Conservation (phyloP, 2,113 vertebrate species). For the Marcusenius ussheri region DNA sequence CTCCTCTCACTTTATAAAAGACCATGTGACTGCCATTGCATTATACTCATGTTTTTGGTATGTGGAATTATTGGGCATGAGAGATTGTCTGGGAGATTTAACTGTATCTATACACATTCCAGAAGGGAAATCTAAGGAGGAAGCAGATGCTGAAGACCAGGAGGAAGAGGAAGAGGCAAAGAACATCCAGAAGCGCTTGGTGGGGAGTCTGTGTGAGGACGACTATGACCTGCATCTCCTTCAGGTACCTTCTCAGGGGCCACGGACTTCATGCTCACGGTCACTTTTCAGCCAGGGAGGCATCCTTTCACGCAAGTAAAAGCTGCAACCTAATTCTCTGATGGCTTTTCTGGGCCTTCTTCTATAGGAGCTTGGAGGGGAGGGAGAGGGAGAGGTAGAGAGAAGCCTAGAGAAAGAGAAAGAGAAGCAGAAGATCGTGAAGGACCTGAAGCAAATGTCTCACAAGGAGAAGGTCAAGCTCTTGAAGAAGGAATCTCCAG, state of each 20-base stretch:
- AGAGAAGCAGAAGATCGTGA: conserved; percentile 67
- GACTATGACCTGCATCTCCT: conserved; percentile 83
- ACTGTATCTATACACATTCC: background rate
- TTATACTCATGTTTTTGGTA: background rate
- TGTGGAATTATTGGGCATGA: background rate
- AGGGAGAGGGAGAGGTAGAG: conserved; percentile 39
- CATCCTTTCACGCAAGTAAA: background rate
- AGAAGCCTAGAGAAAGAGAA: conserved; percentile 47
- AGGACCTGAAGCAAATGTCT: conserved; percentile 79
- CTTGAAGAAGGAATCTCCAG: conserved; percentile 86
- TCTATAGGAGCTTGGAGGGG: conserved; percentile 56
- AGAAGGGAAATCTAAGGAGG: conserved; percentile 66
- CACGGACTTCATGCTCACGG: background rate
- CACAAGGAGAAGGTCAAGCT: conserved; percentile 86
- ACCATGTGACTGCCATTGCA: background rate
- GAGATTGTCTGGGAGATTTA: background rate
- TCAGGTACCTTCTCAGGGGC: conserved; percentile 50
- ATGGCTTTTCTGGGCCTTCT: background rate
- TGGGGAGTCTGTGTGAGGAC: conserved; percentile 75
- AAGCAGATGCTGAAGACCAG: conserved; percentile 72
- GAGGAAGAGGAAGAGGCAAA: conserved; percentile 91
- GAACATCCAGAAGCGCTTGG: conserved; percentile 78
- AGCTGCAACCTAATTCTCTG: background rate
- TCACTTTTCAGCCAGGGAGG: background rate
- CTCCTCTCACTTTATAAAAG: no score